These are phyloP conservation scores for Morinoia aosen DNA, from an alignment of 2,888 invertebrate genomes.

Conservation along the genomic window DNA sequence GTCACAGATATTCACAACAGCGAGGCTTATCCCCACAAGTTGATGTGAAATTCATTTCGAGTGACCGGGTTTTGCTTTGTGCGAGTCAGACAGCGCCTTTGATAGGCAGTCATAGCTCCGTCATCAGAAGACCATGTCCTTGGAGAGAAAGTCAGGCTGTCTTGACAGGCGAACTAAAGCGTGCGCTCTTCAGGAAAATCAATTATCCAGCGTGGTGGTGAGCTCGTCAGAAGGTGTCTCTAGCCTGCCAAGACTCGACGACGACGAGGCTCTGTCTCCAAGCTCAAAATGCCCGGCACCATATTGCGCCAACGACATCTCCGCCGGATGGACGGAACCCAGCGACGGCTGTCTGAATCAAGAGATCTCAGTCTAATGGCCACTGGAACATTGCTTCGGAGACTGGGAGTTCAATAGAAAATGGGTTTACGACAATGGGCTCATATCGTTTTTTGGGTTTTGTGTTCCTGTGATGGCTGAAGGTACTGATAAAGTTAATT, in stretches of 20 bases:
- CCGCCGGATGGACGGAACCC: neutral
- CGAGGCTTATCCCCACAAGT: neutral
- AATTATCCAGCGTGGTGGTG: conserved; percentile 35
- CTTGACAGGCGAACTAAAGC: conserved; percentile 37
- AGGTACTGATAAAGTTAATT: no score
- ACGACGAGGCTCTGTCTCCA: neutral
- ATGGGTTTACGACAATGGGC: neutral
- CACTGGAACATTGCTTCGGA: neutral
- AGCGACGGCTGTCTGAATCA: neutral
- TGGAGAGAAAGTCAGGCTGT: neutral
- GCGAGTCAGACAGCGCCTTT: neutral
- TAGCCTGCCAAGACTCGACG: neutral
- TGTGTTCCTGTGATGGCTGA: no score
- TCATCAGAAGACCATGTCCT: conserved; percentile 20
- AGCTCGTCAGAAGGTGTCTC: conserved; percentile 27
- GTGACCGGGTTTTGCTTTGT: neutral
- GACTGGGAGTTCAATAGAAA: neutral
- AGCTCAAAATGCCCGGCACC: neutral
- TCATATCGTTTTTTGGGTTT: no score
- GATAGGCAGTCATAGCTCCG: neutral
- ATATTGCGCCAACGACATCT: neutral
- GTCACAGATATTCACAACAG: neutral
- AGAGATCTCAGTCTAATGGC: neutral
- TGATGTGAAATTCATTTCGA: neutral
- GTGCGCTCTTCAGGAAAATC: conserved; percentile 48